These are phyloP conservation scores for Ctenodactylus gundi DNA, from an alignment of 2,113 vertebrate species.

Conservation along the genomic window DNA sequence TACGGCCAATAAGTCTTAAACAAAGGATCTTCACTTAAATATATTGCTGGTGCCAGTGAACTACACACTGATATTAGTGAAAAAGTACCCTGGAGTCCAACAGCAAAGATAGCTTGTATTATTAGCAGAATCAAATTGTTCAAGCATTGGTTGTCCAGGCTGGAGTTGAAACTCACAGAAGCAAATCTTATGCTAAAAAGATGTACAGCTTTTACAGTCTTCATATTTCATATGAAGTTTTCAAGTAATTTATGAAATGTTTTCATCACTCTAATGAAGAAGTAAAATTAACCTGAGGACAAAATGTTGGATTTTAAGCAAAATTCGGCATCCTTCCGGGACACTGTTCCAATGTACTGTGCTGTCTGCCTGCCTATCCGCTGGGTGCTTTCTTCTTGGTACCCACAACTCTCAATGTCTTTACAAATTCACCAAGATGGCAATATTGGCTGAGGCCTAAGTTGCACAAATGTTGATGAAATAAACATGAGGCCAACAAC, in stretches of 20 bases:
- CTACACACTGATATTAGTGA: background rate
- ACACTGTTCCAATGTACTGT: background rate
- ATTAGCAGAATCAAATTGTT: background rate
- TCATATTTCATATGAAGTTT: background rate
- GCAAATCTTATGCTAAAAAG: background rate
- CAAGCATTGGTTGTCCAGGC: background rate
- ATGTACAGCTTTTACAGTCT: background rate
- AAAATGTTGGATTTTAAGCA: background rate
- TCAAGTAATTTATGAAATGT: background rate
- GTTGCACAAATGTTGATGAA: background rate
- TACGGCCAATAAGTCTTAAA: background rate
- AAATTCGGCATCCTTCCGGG: background rate
- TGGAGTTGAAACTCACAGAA: no score
- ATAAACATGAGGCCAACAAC: no score
- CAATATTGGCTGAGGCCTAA: background rate
- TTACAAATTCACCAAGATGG: background rate
- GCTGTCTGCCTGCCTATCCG: background rate
- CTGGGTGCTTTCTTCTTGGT: background rate
- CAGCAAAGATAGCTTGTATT: background rate
- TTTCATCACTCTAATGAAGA: background rate
- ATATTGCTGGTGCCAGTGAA: background rate
- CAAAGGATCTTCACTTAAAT: background rate
- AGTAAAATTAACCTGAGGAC: background rate
- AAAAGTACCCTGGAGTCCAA: background rate
- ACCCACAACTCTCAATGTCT: background rate